Percentiles rank a stretch among this genome's conserved stretches.
Conservation (phyloP, 2,113 vertebrate genomes). For the Sinosuthora webbiana region DNA sequence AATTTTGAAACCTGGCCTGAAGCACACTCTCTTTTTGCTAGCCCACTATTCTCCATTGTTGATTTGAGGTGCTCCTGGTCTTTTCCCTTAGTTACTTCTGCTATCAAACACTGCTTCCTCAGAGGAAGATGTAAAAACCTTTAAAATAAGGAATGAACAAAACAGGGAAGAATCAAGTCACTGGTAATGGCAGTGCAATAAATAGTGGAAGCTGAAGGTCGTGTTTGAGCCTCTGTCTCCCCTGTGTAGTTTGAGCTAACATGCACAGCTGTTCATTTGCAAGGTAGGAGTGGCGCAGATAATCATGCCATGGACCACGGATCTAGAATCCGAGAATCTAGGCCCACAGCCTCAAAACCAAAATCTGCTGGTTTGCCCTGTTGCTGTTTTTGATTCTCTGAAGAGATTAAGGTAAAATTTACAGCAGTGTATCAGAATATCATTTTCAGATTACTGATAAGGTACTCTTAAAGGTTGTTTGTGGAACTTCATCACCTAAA, state of each 20-base stretch:
- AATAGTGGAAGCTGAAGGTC: neutral
- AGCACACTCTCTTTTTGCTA: neutral
- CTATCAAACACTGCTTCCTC: neutral
- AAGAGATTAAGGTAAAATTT: neutral
- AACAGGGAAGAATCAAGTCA: neutral
- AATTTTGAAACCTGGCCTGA: neutral
- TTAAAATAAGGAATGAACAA: neutral
- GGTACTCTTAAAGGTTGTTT: neutral
- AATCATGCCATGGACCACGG: neutral
- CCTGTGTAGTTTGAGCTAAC: neutral
- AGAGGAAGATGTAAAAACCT: neutral
- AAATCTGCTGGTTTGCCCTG: neutral
- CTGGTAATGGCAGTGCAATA: neutral
- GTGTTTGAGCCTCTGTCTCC: neutral
- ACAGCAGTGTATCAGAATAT: neutral
- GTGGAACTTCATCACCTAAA: neutral
- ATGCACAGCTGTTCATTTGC: neutral
- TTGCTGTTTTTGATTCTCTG: neutral
- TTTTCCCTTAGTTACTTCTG: neutral
- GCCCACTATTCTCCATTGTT: neutral
- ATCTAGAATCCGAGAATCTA: neutral
- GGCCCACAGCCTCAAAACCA: neutral
- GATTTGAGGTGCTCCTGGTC: neutral
- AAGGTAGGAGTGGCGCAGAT: neutral
- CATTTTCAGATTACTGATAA: neutral